These are phyloP conservation scores for Pollenia labialis DNA, from an alignment of 2,888 invertebrate species.

Conservation along the genomic window DNA sequence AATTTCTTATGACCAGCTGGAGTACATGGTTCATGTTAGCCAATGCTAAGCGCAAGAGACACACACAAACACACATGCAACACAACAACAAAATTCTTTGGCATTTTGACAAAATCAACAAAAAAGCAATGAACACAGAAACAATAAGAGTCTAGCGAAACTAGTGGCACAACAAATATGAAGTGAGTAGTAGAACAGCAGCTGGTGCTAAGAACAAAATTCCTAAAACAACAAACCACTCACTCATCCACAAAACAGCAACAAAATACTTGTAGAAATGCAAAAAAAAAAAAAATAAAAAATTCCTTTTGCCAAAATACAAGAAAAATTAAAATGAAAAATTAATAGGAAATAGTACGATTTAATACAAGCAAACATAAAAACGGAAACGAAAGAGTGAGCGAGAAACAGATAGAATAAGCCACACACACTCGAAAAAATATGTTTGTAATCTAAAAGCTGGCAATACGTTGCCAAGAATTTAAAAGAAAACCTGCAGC, in stretches of 20 bases:
- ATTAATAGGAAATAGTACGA: constrained; percentile 10
- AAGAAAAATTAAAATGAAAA: constrained; percentile 21
- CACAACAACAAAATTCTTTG: constrained; percentile 44
- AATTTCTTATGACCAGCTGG: constrained; percentile 68
- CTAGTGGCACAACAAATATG: not conserved
- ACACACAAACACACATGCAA: not conserved
- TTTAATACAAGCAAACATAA: not conserved
- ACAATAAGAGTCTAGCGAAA: constrained; percentile 14
- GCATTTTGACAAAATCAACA: constrained; percentile 67
- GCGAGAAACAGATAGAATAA: not conserved
- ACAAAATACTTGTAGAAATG: not conserved
- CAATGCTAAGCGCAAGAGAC: constrained; percentile 32
- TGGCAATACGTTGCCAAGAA: constrained; percentile 10
- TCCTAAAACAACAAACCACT: not conserved
- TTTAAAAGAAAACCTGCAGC: not conserved
- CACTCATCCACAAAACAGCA: not conserved
- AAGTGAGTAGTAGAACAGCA: constrained; percentile 21
- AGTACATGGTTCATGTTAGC: constrained; percentile 33
- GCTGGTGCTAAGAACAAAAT: constrained; percentile 27
- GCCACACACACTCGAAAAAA: not conserved
- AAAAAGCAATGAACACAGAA: not conserved
- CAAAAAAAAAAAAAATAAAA: constrained; percentile 48
- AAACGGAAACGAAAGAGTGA: constrained; percentile 3
- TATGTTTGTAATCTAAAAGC: not conserved
- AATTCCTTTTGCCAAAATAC: constrained; percentile 36